phyloP scores from a whole-genome alignment of 1,140 invertebrate genomes.

The Euborellia annulipes region DNA sequence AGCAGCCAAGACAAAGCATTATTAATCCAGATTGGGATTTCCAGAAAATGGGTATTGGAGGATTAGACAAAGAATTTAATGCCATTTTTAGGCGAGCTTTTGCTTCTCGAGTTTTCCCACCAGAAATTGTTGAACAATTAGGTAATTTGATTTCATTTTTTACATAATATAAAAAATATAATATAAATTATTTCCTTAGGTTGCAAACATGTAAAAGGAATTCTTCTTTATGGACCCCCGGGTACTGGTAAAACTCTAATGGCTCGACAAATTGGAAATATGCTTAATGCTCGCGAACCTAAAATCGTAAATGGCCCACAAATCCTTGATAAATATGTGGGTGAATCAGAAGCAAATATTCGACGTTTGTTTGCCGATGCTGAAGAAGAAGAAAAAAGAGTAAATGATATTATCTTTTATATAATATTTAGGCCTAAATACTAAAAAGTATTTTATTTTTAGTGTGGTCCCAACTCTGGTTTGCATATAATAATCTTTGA shows the following conservation, averaged over 20 bases:
- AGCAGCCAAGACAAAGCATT: slow-evolving; percentile 63
- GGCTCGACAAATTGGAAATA: slow-evolving; percentile 96
- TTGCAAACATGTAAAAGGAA: slow-evolving; percentile 95
- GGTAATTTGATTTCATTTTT: slow-evolving; percentile 34
- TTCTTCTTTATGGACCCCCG: slow-evolving; percentile 89
- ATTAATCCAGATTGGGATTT: slow-evolving; percentile 99
- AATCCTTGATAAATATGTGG: slow-evolving; percentile 99
- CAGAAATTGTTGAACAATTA: slow-evolving; percentile 90
- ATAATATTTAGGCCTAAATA: too few species aligned
- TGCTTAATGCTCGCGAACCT: slow-evolving; percentile 96
- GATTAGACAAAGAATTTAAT: slow-evolving; percentile 94
- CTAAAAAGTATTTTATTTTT: slow-evolving; percentile 20
- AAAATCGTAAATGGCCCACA: slow-evolving; percentile 99
- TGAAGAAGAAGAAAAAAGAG: slow-evolving; percentile 93
- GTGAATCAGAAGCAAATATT: slow-evolving; percentile 98
- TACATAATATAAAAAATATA: background rate
- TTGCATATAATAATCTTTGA: slow-evolving; percentile 99
- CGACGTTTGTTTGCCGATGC: slow-evolving; percentile 93
- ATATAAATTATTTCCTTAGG: slow-evolving; percentile 31
- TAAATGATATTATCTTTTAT: too few species aligned
- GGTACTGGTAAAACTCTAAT: slow-evolving; percentile 99
- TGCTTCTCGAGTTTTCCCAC: slow-evolving; percentile 95
- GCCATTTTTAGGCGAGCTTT: slow-evolving; percentile 96
- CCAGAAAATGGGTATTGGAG: slow-evolving; percentile 97
- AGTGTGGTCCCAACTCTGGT: slow-evolving; percentile 84